Evolutionary conservation across 2,797 vertebrate genomes (phyloP).

Genomic region (Microctenopoma lineatum): DNA sequence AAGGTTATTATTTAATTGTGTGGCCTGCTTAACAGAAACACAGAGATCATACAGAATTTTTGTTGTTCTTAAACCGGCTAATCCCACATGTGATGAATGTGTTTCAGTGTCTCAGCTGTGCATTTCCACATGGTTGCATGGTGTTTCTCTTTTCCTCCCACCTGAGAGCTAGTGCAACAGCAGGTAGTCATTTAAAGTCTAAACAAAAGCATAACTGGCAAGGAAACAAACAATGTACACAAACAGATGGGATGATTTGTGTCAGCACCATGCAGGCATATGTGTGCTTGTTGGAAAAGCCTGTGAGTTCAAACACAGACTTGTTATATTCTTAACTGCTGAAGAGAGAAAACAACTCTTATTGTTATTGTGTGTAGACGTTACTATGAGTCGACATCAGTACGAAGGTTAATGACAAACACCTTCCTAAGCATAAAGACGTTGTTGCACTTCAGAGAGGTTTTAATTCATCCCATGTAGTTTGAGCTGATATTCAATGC

Average conservation of each 20-base stretch:
- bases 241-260: conserved; percentile 14
- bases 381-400: too few relatives aligned
- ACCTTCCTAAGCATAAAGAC: too few relatives aligned
- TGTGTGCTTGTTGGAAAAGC: background rate
- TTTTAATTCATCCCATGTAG: too few relatives aligned
- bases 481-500: too few relatives aligned
- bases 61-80: background rate
- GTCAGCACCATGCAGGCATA: background rate
- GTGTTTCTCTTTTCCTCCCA: background rate
- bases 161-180: conserved; percentile 13
- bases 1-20: conserved; percentile 37
- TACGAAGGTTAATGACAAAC: too few relatives aligned
- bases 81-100: background rate
- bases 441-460: too few relatives aligned
- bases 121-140: background rate
- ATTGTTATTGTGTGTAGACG: too few relatives aligned
- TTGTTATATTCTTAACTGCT: too few relatives aligned
- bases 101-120: background rate
- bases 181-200: conserved; percentile 7
- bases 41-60: too few relatives aligned
- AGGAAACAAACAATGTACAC: background rate
- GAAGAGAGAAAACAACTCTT: too few relatives aligned
- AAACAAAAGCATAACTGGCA: conserved; percentile 7
- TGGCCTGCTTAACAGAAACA: too few relatives aligned
- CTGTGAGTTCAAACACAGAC: too few relatives aligned